Conservation (phyloP, 2,797 vertebrate genomes). For the Hirundo rustica region DNA sequence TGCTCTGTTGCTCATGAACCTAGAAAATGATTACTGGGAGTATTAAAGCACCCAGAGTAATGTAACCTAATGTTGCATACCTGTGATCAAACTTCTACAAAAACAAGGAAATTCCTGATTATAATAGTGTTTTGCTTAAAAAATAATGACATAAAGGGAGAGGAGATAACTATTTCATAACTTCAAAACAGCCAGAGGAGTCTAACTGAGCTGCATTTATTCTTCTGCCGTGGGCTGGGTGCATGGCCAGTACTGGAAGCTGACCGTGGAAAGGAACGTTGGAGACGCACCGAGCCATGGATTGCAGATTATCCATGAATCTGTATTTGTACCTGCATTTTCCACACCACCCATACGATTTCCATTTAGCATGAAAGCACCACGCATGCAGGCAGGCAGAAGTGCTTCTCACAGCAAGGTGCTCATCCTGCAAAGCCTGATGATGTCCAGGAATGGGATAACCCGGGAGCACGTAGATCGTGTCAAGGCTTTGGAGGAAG, state of each 20-base stretch:
- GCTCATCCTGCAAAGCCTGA: not conserved
- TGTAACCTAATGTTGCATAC: not conserved
- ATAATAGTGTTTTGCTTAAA: not conserved
- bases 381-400: fast-evolving
- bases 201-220: not conserved
- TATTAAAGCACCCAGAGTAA: not conserved
- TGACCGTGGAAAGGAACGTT: fast-evolving
- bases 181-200: not conserved
- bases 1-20: not conserved
- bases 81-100: not conserved
- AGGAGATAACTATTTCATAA: not conserved
- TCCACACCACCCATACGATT: not conserved
- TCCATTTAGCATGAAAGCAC: not conserved
- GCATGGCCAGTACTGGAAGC: fast-evolving
- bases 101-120: not conserved
- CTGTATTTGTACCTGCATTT: not conserved
- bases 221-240: not conserved
- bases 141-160: fast-evolving
- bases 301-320: not conserved
- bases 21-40: not conserved
- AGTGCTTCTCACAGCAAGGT: not conserved
- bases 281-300: fast-evolving
- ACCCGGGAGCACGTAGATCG: fast-evolving
- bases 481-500: not conserved
- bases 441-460: fast-evolving